Evolutionary conservation across 2,797 vertebrate species (phyloP), one percentile per base, ranked within the genome.

Genomic region (Syngnathus rostellatus): DNA sequence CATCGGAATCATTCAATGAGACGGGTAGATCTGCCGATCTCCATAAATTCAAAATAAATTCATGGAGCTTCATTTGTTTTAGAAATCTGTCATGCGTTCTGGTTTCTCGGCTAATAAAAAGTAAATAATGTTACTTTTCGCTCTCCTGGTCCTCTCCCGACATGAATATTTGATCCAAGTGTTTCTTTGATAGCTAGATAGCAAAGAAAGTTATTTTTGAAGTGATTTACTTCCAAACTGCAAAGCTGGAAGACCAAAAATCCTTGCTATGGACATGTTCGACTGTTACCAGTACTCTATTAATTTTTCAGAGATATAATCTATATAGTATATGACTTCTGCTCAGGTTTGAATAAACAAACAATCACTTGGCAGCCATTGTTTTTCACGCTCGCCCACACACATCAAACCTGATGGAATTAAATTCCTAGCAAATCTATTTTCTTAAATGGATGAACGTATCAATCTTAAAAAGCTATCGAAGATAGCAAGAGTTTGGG

Each of bases 401-500:
- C 55, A 37, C 55, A 9, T 38, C 6, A 17, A 16, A 57, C 54
- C 25, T 8, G 23, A 38, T 38, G 31, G 31, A 58, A 58, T 37
- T 58, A 19, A 58, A 58, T 16, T 17, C 16, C 25, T 8, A 25
- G 4, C 11, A 25, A 31, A 58, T 58, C 14, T 38, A 8, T 38
- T 31, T 58, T 58, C 31, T 58, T 58, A 17, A 58, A 58, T 38
- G 31, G 55, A 37, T 58, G 25, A 58, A 38, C 55, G 38, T 31
- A 38, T 58, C 55, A 58, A 38, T 58, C 55, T 58, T 58, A 37
- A 14, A 58, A 58, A 16, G 54, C 54, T 57, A 31, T 25, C 37
- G 54, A 2, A 57, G 23, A 57, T 57, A 31, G 25, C 25, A 16
- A 37, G 16, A 38, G 55, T 58, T 58, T 14, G 38, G 3, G 55